Evolutionary conservation across 1,140 invertebrate genomes (phyloP).

Genomic region (Anagrus nilaparvatae): DNA sequence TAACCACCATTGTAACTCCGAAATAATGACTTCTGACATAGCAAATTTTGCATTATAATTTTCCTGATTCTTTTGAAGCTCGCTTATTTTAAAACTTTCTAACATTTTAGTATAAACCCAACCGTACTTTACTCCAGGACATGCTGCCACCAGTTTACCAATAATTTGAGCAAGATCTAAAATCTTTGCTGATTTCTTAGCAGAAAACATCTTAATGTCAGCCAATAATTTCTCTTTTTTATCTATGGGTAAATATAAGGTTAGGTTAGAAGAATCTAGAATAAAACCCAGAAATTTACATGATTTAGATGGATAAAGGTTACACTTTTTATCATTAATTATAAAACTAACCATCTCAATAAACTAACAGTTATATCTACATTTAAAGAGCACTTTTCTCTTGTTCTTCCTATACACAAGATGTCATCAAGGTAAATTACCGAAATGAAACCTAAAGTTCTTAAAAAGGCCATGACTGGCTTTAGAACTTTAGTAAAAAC

Average conservation of each 20-base stretch:
- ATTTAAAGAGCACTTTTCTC: conserved; percentile 8
- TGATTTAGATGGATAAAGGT: conserved; percentile 6
- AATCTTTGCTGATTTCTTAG: conserved; percentile 12
- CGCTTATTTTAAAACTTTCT: conserved; percentile 19
- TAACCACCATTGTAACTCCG: conserved; percentile 13
- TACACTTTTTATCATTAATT: conserved; percentile 20
- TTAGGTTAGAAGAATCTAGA: conserved; percentile 2
- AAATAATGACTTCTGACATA: conserved; percentile 3
- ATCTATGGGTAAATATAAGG: conserved; percentile 5
- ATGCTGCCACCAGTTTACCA: conserved; percentile 18
- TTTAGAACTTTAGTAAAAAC: conserved; percentile 20
- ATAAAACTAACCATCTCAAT: conserved; percentile 19
- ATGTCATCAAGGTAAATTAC: conserved; percentile 16
- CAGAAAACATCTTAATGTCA: not conserved
- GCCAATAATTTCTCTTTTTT: not conserved
- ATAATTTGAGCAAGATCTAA: conserved; percentile 19
- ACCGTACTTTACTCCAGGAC: conserved; percentile 18
- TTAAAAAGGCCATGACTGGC: conserved; percentile 11
- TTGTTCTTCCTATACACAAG: conserved; percentile 5
- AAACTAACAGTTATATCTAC: not conserved
- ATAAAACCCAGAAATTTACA: conserved; percentile 20
- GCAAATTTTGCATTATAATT: conserved; percentile 12
- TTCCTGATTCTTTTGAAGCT: conserved; percentile 1
- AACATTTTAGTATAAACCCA: conserved; percentile 20
- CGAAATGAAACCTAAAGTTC: no score